phyloP scores from a whole-genome alignment of 2,113 vertebrate species.

The Oreochromis tanganicae region DNA sequence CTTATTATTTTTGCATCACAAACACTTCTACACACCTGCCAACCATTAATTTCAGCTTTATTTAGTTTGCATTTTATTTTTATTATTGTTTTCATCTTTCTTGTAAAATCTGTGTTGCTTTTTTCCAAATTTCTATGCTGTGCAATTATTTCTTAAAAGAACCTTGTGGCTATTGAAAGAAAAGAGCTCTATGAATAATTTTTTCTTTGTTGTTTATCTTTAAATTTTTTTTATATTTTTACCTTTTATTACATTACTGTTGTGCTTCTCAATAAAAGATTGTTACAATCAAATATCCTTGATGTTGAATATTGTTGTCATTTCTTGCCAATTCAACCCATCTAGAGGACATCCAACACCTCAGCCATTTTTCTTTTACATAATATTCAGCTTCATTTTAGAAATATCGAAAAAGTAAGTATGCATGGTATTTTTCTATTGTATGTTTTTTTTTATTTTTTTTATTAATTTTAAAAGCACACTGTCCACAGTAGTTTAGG shows the following conservation, averaged over 20 bases:
- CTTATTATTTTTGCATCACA: neutral
- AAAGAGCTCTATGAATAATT: neutral
- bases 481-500: neutral
- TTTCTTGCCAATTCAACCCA: neutral
- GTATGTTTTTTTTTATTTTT: neutral
- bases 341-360: neutral
- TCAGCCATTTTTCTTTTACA: neutral
- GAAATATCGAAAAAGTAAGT: neutral
- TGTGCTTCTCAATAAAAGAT: neutral
- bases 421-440: neutral
- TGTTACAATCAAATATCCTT: neutral
- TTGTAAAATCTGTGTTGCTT: neutral
- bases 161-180: neutral
- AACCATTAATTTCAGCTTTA: neutral
- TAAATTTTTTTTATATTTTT: neutral
- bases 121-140: neutral
- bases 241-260: neutral
- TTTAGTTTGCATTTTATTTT: neutral
- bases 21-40: neutral
- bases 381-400: neutral
- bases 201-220: neutral
- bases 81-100: neutral
- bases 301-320: neutral
- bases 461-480: neutral
- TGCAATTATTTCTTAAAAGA: neutral